Evolutionary conservation across 2,113 vertebrate genomes (phyloP).

Genomic region (Mystacornis crossleyi): DNA sequence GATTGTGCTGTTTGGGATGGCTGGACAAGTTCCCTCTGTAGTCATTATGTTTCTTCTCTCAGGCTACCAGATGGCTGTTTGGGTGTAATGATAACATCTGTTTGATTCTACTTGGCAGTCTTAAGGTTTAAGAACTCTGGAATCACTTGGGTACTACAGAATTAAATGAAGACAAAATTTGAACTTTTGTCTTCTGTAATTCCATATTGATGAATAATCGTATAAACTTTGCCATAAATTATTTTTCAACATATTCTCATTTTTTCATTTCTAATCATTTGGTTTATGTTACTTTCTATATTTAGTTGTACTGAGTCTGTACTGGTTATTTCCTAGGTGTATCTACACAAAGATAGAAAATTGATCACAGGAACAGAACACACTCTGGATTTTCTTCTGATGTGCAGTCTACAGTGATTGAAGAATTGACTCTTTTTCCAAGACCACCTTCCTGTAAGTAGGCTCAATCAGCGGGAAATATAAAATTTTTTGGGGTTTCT

Average conservation of each 20-base stretch:
- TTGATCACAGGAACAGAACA: slow-evolving; percentile 3
- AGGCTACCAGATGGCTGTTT: background rate
- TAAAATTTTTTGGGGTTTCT: background rate
- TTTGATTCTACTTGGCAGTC: background rate
- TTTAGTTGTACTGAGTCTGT: background rate
- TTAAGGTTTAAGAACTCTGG: background rate
- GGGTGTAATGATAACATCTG: background rate
- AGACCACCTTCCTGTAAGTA: slow-evolving; percentile 62
- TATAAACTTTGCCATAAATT: background rate
- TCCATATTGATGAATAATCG: background rate
- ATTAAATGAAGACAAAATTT: background rate
- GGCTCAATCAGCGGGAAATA: background rate
- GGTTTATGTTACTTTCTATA: background rate
- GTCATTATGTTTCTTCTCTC: background rate
- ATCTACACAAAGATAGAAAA: slow-evolving; percentile 1
- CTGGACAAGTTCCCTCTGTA: background rate
- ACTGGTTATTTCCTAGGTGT: slow-evolving; percentile 53
- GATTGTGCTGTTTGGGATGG: background rate
- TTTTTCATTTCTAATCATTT: background rate
- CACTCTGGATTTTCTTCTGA: slow-evolving; percentile 50
- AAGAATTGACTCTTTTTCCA: background rate
- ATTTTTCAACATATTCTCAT: accelerated
- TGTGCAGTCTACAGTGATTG: background rate
- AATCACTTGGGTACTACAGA: background rate
- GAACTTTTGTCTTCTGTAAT: background rate